Conservation (phyloP, 2,113 vertebrate species). For the Ptilonorhynchus violaceus region DNA sequence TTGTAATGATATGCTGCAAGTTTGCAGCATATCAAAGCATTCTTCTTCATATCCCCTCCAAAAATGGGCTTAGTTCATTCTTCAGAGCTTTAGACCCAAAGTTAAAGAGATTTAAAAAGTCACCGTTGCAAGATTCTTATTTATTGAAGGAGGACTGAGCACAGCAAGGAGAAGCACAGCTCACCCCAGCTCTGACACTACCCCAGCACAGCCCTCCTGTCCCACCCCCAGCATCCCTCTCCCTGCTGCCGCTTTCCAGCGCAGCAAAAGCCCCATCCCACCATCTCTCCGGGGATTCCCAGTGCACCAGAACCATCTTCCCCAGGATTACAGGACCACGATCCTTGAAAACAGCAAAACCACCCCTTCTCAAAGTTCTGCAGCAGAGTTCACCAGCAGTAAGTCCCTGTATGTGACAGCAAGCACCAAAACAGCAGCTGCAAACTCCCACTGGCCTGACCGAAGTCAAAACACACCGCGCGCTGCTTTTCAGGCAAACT, state of each 20-base stretch:
- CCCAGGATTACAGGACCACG: no score
- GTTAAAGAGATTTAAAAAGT: not conserved
- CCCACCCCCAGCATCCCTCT: not conserved
- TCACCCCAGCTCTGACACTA: not conserved
- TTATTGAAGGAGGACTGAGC: not conserved
- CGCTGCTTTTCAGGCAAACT: conserved; percentile 17
- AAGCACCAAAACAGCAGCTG: conserved; percentile 10
- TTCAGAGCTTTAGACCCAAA: not conserved
- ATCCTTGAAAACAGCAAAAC: not conserved
- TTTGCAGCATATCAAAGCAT: not conserved
- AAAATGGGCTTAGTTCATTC: accelerated
- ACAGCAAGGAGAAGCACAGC: accelerated
- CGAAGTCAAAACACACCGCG: not conserved
- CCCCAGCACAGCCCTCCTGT: accelerated
- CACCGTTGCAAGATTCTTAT: not conserved
- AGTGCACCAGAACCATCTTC: not conserved
- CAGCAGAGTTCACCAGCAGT: not conserved
- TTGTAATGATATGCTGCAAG: not conserved
- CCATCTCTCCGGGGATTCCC: not conserved
- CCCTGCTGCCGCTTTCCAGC: not conserved
- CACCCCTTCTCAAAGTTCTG: not conserved
- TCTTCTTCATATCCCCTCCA: not conserved
- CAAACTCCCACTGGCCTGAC: not conserved
- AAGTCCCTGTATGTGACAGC: not conserved
- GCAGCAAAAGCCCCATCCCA: not conserved